phyloP scores from a whole-genome alignment of 2,888 invertebrate genomes.

The Hermodice carunculata region DNA sequence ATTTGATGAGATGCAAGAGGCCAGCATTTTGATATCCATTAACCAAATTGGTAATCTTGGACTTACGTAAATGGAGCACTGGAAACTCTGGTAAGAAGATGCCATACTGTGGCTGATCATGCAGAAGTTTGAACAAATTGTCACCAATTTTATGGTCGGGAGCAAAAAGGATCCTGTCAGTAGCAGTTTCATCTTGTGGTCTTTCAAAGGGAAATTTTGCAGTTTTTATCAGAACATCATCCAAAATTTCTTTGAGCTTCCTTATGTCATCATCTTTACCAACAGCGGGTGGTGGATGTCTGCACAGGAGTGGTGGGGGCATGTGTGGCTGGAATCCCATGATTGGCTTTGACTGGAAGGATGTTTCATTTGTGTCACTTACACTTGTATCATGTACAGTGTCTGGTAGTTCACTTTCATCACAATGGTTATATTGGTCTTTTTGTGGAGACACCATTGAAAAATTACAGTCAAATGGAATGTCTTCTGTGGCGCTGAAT shows the following conservation, averaged over 20 bases:
- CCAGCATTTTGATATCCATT: constrained; percentile 7
- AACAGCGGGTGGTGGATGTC: constrained; percentile 39
- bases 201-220: neutral
- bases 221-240: constrained; percentile 29
- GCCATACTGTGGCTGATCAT: constrained; percentile 9
- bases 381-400: too few species aligned
- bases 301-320: constrained; percentile 23
- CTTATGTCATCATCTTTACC: constrained; percentile 35
- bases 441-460: too few species aligned
- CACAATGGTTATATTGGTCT: too few species aligned
- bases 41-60: constrained; percentile 1
- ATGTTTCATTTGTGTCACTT: too few species aligned
- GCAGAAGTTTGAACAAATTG: constrained; percentile 21
- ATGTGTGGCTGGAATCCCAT: constrained; percentile 20
- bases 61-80: neutral
- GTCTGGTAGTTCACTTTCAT: too few species aligned
- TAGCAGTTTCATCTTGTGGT: neutral
- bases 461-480: too few species aligned
- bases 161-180: constrained; percentile 35
- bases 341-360: too few species aligned
- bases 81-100: constrained; percentile 18
- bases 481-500: too few species aligned
- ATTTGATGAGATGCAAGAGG: neutral
- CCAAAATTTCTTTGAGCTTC: constrained; percentile 28
- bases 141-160: constrained; percentile 36